A percentile compares a stretch with the other conserved stretches of the same genome.
Conservation (phyloP, 2,888 invertebrate genomes). For the Ornithoptera priamus region DNA sequence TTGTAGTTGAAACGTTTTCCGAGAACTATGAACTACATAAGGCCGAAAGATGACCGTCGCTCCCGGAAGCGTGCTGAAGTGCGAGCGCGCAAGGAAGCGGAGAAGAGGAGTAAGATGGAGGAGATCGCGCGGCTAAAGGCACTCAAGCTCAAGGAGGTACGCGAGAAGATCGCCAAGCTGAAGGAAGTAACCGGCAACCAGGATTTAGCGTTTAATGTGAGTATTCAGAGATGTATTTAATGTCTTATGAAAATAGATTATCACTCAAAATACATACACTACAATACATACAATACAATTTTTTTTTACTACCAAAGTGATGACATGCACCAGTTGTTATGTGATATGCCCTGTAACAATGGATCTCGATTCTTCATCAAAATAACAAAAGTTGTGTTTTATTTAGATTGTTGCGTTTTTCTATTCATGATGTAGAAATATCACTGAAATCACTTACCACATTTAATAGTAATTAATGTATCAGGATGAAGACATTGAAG, state of each 20-base stretch:
- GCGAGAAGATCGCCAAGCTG: constrained; percentile 91
- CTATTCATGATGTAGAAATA: too few relatives aligned
- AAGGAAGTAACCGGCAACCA: constrained; percentile 93
- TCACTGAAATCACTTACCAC: too few relatives aligned
- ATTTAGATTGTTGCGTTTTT: too few relatives aligned
- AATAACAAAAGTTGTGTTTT: too few relatives aligned
- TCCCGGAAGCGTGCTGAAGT: constrained; percentile 88
- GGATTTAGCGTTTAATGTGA: constrained; percentile 82
- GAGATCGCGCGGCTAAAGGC: constrained; percentile 94
- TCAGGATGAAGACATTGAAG: constrained; percentile 89
- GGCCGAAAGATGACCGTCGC: constrained; percentile 89
- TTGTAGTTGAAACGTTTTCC: constrained; percentile 92
- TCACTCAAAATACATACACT: background rate
- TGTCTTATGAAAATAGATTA: background rate
- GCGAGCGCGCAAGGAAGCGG: constrained; percentile 86
- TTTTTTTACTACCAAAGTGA: too few relatives aligned
- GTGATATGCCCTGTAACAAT: too few relatives aligned
- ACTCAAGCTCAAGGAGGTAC: constrained; percentile 92
- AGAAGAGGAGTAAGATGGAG: constrained; percentile 89
- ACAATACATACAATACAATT: background rate
- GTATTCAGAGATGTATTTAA: constrained; percentile 7
- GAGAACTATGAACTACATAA: constrained; percentile 90
- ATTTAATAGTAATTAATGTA: background rate
- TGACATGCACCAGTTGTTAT: too few relatives aligned
- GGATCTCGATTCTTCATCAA: too few relatives aligned